Conservation (phyloP, 2,888 invertebrate species). For the Diabrotica balteata region DNA sequence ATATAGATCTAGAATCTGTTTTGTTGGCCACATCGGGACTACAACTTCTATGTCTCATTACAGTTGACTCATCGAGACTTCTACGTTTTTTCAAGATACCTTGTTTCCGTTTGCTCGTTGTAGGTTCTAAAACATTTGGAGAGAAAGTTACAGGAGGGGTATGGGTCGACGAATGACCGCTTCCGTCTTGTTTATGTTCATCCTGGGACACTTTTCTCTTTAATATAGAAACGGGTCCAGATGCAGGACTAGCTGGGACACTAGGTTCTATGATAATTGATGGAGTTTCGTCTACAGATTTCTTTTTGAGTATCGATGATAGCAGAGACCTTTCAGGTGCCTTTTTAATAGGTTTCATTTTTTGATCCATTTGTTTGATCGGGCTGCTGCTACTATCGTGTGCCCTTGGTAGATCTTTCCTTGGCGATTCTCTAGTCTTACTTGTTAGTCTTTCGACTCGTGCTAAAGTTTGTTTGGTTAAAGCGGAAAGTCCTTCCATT, state of each 20-base stretch:
- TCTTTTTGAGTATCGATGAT: slow-evolving; percentile 73
- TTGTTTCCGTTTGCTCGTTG: slow-evolving; percentile 69
- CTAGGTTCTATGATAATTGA: slow-evolving; percentile 27
- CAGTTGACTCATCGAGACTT: slow-evolving; percentile 81
- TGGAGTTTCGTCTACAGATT: slow-evolving; percentile 63
- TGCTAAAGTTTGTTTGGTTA: slow-evolving; percentile 72
- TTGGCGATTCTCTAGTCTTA: slow-evolving; percentile 54
- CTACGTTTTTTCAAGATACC: slow-evolving; percentile 85
- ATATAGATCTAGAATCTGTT: slow-evolving; percentile 69
- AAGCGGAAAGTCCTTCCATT: slow-evolving; percentile 70
- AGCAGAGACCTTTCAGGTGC: slow-evolving; percentile 35
- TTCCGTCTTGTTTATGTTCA: slow-evolving; percentile 55
- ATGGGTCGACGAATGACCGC: slow-evolving; percentile 54
- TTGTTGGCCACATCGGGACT: slow-evolving; percentile 74
- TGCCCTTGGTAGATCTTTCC: slow-evolving; percentile 37
- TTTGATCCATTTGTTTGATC: slow-evolving; percentile 31
- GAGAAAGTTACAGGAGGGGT: slow-evolving; percentile 83
- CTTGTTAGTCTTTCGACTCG: slow-evolving; percentile 69
- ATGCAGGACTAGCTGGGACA: slow-evolving; percentile 37
- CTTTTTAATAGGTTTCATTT: slow-evolving; percentile 25
- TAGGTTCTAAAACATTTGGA: slow-evolving; percentile 75
- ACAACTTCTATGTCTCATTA: slow-evolving; percentile 71
- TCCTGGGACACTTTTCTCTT: slow-evolving; percentile 65
- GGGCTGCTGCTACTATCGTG: slow-evolving; percentile 29
- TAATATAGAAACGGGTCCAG: slow-evolving; percentile 65